Evolutionary conservation across 1,140 invertebrate genomes (phyloP).

Genomic region (Liolophura sinensis): DNA sequence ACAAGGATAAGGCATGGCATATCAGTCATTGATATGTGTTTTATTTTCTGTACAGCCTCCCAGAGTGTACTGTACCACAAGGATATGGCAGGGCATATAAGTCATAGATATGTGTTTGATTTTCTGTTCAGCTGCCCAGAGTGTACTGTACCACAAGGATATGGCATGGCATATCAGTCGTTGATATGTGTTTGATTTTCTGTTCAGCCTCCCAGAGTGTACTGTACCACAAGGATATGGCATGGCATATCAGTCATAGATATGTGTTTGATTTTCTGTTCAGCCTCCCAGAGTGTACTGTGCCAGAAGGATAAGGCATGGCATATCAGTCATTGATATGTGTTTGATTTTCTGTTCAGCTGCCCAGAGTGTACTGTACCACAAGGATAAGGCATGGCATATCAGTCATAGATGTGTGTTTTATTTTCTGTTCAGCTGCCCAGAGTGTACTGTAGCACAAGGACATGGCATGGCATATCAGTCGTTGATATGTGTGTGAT

Average conservation of each 20-base stretch:
- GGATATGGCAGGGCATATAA: slow-evolving; percentile 96
- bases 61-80: slow-evolving; percentile 85
- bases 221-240: slow-evolving; percentile 89
- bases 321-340: slow-evolving; percentile 5
- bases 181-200: slow-evolving; percentile 27
- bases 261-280: no score
- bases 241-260: no score
- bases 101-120: no score
- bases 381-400: slow-evolving; percentile 94
- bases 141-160: not conserved
- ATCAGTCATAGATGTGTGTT: no score
- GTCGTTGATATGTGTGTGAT: slow-evolving; percentile 11
- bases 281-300: not conserved
- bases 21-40: slow-evolving; percentile 10
- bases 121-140: no score
- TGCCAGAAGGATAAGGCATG: not conserved
- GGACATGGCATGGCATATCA: not conserved
- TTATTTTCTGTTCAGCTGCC: no score
- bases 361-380: slow-evolving; percentile 86
- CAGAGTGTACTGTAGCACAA: not conserved
- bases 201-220: slow-evolving; percentile 87
- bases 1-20: not conserved
- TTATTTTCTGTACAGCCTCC: slow-evolving; percentile 75
- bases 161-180: not conserved
- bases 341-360: slow-evolving; percentile 67